Evolutionary conservation across 2,888 invertebrate genomes (phyloP).

Genomic region (Sarcophaga variegata): DNA sequence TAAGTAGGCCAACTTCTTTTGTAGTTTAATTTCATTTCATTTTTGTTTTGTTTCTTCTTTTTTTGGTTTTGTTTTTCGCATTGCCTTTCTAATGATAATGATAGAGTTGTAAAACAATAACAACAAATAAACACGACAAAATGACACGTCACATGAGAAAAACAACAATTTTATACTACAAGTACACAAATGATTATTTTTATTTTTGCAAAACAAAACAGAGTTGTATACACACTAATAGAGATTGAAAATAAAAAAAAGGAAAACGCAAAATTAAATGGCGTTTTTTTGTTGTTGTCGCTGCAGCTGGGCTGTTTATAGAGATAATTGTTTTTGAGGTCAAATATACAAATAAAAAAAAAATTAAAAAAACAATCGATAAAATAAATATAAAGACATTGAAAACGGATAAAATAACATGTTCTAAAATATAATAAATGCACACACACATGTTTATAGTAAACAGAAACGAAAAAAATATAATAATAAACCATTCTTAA

Average conservation of each 20-base stretch:
- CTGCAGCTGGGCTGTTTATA: neutral
- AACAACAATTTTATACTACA: too few relatives aligned
- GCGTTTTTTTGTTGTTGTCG: constrained; percentile 1
- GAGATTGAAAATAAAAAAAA: constrained; percentile 22
- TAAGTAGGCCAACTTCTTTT: constrained; percentile 69
- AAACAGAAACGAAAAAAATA: too few relatives aligned
- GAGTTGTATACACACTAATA: neutral
- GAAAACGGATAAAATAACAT: neutral
- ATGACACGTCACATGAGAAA: constrained; percentile 42
- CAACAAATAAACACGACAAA: constrained; percentile 6
- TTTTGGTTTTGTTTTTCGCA: constrained; percentile 1
- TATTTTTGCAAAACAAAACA: too few relatives aligned
- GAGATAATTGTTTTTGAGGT: constrained; percentile 43
- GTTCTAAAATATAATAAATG: too few relatives aligned
- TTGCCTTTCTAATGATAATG: constrained; percentile 54
- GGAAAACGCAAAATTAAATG: constrained; percentile 13
- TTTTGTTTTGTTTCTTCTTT: neutral
- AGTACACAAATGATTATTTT: too few relatives aligned
- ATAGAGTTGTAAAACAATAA: neutral
- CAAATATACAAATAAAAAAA: neutral
- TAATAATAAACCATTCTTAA: too few relatives aligned
- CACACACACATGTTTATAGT: too few relatives aligned
- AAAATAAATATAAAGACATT: constrained; percentile 12
- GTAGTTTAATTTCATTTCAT: constrained; percentile 37
- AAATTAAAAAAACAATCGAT: constrained; percentile 8